Conservation (phyloP, 2,113 vertebrate species). For the Cairina moschata region DNA sequence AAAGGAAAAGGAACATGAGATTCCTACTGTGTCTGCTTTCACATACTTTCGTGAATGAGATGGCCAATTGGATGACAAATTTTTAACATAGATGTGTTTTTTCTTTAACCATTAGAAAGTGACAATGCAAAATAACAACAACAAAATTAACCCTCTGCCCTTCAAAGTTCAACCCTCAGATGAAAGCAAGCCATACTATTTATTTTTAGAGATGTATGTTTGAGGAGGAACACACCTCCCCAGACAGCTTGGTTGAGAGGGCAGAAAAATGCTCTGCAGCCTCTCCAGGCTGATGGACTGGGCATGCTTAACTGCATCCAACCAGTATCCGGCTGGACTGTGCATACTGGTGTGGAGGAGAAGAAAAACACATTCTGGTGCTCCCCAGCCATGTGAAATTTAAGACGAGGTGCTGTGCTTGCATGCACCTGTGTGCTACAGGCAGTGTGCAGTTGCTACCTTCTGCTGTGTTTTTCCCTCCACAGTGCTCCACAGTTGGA, state of each 20-base stretch:
- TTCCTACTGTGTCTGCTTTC: slow-evolving; percentile 64
- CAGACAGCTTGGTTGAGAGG: not conserved
- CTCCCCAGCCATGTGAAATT: not conserved
- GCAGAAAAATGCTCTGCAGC: not conserved
- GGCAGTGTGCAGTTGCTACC: not conserved
- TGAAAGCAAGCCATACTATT: not conserved
- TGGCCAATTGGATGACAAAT: not conserved
- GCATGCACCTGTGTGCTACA: rapidly evolving
- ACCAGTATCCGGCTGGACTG: not conserved
- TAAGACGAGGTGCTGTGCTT: not conserved
- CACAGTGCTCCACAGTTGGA: rapidly evolving
- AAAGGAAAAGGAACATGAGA: slow-evolving; percentile 67
- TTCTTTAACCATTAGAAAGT: not conserved
- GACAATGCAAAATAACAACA: not conserved
- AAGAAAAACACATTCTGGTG: not conserved
- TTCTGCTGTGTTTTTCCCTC: not conserved
- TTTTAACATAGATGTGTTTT: not conserved
- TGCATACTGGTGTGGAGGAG: not conserved
- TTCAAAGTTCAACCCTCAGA: not conserved
- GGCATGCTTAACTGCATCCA: not conserved
- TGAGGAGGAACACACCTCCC: not conserved
- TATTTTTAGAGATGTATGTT: slow-evolving; percentile 42
- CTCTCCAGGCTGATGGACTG: not conserved
- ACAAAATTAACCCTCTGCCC: not conserved
- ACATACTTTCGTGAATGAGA: slow-evolving; percentile 40